Evolutionary conservation across 2,888 invertebrate genomes (phyloP), one percentile per base, ranked within the genome.

Genomic region (Empis stercorea): DNA sequence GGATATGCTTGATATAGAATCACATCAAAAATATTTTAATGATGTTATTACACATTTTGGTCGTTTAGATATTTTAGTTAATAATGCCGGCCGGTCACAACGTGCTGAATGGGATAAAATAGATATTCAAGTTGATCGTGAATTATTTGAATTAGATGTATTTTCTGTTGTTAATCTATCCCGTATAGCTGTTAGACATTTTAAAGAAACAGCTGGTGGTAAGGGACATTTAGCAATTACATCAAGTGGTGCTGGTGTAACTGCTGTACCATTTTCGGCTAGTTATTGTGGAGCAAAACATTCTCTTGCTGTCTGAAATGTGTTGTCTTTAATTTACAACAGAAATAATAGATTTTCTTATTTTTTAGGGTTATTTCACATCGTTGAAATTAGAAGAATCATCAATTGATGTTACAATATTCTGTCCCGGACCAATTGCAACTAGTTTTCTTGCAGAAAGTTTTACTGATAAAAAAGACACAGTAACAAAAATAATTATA

Each of bases 11-110:
- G 68, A 81, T 16, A 60, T 76, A 23, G 66, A 74, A 0, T 64
- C 66, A 11, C 87, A 88, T 60, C 69, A 78, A 57, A 59, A 69
- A 27, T 70, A 74, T 30, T 77, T 85, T 30, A 69, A 79, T 43
- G 64, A 70, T 46, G 80, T 85, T 2, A 61, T 86, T 1, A 62
- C 75, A 30, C 76, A 81, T 60, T 87, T 85, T 62, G 84, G 80
- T 40, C 63, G 77, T 70, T 65, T 89, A 38, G 85, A 89, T 61
- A 75, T 88, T 48, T 70, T 89, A 34, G 76, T 89, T 0, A 86
- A 84, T 61, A 89, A 89, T 69, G 87, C 87, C 2, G 88, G 87
- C 0, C 69, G 86, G 46, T 83, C 84, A 9, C 88, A 89, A 62
- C 71, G 87, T 52, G 83, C 83, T 1, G 57, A 64, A 16, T 87